These are phyloP conservation scores for Chrysolina oricalcia DNA, from an alignment of 2,888 invertebrate genomes.

Conservation along the genomic window DNA sequence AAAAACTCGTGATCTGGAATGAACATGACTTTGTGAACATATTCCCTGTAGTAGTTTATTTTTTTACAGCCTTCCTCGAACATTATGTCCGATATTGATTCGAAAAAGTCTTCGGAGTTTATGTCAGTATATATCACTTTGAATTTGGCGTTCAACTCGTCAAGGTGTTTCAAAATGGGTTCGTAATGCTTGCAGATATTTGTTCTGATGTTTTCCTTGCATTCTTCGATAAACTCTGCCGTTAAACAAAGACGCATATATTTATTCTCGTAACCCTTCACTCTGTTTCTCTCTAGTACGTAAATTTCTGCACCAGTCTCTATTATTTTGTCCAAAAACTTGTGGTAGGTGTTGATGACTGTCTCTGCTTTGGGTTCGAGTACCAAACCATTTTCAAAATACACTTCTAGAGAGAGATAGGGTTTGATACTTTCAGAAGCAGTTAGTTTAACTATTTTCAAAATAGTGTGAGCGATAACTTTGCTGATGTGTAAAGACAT, in stretches of 20 bases:
- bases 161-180: constrained; percentile 75
- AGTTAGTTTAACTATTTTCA: constrained; percentile 76
- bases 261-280: constrained; percentile 54
- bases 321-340: constrained; percentile 58
- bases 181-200: constrained; percentile 75
- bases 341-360: constrained; percentile 73
- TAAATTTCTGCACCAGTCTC: constrained; percentile 52
- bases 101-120: constrained; percentile 46
- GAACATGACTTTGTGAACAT: constrained; percentile 75
- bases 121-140: constrained; percentile 72
- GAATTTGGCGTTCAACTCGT: constrained; percentile 74
- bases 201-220: constrained; percentile 73
- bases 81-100: constrained; percentile 69
- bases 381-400: constrained; percentile 74
- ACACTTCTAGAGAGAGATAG: constrained; percentile 72
- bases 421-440: constrained; percentile 68
- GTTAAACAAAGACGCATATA: constrained; percentile 60
- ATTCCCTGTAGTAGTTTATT: constrained; percentile 75
- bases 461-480: constrained; percentile 79
- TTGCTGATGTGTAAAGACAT: constrained; percentile 78
- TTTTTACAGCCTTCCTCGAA: constrained; percentile 77
- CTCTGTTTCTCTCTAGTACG: constrained; percentile 53
- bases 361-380: constrained; percentile 76
- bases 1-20: constrained; percentile 81
- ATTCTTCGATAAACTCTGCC: constrained; percentile 69